phyloP scores from a whole-genome alignment of 2,113 vertebrate genomes.

The Andinoacara biseriatus region DNA sequence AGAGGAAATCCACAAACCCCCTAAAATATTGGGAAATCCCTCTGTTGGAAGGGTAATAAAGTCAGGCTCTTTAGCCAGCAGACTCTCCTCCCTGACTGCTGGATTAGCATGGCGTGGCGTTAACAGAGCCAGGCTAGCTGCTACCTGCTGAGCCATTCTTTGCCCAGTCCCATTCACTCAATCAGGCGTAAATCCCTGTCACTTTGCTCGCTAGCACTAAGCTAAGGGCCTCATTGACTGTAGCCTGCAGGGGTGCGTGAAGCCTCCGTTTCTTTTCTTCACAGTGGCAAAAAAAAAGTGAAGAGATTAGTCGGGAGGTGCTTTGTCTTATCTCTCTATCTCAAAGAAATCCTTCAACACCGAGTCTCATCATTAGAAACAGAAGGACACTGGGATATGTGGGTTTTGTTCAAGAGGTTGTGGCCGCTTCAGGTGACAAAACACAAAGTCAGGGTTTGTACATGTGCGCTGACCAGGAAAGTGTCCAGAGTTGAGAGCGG shows the following conservation, averaged over 20 bases:
- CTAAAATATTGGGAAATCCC: constrained; percentile 49
- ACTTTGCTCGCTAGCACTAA: constrained; percentile 62
- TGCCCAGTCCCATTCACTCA: constrained; percentile 53
- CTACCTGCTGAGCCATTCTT: constrained; percentile 73
- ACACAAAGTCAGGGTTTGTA: constrained; percentile 51
- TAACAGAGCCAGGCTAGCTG: constrained; percentile 50
- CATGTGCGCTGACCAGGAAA: constrained; percentile 72
- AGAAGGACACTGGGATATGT: constrained; percentile 38
- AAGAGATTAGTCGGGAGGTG: constrained; percentile 59
- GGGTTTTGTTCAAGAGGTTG: constrained; percentile 55
- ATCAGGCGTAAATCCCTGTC: constrained; percentile 65
- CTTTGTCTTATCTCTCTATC: constrained; percentile 71
- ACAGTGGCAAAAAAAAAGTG: constrained; percentile 20
- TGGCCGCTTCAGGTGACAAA: constrained; percentile 49
- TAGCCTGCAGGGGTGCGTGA: constrained; percentile 60
- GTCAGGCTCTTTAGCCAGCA: constrained; percentile 36
- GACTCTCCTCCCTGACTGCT: constrained; percentile 28
- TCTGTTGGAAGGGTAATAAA: constrained; percentile 51
- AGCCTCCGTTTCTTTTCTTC: constrained; percentile 54
- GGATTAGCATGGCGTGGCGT: constrained; percentile 57
- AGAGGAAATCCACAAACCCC: constrained; percentile 52
- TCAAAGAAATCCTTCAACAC: constrained; percentile 36
- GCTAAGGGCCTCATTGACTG: constrained; percentile 70
- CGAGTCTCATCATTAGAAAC: constrained; percentile 31
- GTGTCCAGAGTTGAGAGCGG: constrained; percentile 43